Percentiles rank a stretch among this genome's conserved stretches.
Conservation (phyloP, 2,797 vertebrate species). For the Nannoperca obscura region DNA sequence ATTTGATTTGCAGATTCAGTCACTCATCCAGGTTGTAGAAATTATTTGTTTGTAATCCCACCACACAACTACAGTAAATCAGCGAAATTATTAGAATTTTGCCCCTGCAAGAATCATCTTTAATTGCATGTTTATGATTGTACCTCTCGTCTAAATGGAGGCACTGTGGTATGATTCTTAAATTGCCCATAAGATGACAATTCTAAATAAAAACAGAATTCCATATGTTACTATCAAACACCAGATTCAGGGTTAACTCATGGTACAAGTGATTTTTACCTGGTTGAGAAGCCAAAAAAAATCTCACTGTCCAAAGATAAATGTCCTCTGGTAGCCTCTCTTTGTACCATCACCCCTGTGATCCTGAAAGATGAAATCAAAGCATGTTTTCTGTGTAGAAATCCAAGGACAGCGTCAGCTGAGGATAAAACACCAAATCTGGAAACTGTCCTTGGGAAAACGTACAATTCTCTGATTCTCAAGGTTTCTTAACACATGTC, state of each 20-base stretch:
- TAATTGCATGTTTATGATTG: background rate
- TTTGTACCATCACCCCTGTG: background rate
- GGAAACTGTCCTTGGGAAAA: slow-evolving; percentile 3
- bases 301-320: background rate
- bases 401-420: slow-evolving; percentile 18
- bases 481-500: slow-evolving; percentile 18
- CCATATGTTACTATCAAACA: background rate
- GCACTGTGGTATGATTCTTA: background rate
- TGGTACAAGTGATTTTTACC: background rate
- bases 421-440: slow-evolving; percentile 6
- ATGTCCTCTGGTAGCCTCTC: background rate
- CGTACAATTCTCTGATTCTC: background rate
- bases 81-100: background rate
- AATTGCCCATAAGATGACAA: background rate
- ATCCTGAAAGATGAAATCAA: slow-evolving; percentile 8
- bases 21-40: slow-evolving; percentile 21
- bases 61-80: background rate
- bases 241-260: background rate
- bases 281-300: background rate
- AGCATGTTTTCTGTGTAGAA: slow-evolving; percentile 8
- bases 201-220: background rate
- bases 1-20: slow-evolving; percentile 49
- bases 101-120: background rate
- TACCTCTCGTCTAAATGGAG: background rate
- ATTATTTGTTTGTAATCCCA: slow-evolving; percentile 10